phyloP scores from a whole-genome alignment of 2,797 vertebrate species.

The Scolopax bukidnonensis region DNA sequence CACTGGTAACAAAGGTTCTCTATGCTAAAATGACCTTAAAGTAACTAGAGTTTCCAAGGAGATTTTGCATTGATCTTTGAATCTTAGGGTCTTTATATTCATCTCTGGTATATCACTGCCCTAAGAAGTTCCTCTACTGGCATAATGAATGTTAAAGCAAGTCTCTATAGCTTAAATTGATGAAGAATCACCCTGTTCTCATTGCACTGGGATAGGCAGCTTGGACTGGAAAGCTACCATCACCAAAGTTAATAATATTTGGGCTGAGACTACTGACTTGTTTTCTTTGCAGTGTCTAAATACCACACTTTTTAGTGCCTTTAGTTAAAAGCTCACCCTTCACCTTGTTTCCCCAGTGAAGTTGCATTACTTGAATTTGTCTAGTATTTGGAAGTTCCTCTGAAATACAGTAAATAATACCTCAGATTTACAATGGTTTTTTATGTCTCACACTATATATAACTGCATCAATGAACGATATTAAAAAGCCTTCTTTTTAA shows the following conservation, averaged over 20 bases:
- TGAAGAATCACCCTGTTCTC: background rate
- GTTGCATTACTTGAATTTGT: background rate
- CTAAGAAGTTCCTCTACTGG: background rate
- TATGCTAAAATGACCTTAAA: background rate
- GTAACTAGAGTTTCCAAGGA: background rate
- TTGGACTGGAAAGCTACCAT: background rate
- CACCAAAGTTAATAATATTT: background rate
- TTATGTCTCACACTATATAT: background rate
- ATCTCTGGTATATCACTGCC: background rate
- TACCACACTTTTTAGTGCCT: background rate
- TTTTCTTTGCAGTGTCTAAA: background rate
- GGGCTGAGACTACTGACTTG: background rate
- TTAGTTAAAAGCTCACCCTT: background rate
- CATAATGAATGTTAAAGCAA: background rate
- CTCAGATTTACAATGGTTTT: background rate
- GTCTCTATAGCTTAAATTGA: background rate
- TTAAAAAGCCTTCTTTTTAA: constrained; percentile 4
- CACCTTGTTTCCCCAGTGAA: background rate
- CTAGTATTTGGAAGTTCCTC: background rate
- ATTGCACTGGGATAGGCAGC: background rate
- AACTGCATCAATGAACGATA: background rate
- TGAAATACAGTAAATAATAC: background rate
- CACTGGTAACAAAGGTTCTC: background rate
- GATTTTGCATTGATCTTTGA: background rate
- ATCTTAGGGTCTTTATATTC: background rate